Conservation (phyloP, 2,888 invertebrate species). For the Bombylius major region DNA sequence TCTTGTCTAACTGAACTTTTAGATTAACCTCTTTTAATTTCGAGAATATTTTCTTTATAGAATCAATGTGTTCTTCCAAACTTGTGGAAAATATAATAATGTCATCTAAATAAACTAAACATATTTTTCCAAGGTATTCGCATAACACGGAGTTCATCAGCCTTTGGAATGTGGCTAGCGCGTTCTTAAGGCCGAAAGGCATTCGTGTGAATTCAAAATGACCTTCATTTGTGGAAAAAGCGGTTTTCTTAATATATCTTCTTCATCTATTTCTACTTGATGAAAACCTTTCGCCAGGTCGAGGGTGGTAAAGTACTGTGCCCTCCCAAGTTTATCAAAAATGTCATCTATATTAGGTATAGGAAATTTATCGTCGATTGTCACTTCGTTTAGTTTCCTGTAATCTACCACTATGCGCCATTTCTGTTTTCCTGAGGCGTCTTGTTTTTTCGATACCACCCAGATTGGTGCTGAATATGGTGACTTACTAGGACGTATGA, state of each 20-base stretch:
- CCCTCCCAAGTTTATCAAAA: no score
- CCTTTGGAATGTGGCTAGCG: constrained; percentile 9
- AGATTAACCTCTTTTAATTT: constrained; percentile 16
- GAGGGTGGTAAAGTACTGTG: constrained; percentile 2
- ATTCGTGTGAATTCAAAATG: not conserved
- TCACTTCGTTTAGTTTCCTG: constrained; percentile 10
- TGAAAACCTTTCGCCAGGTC: constrained; percentile 12
- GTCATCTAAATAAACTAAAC: constrained; percentile 3
- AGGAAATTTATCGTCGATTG: constrained; percentile 11
- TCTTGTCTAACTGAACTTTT: constrained; percentile 20
- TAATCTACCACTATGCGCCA: constrained; percentile 15
- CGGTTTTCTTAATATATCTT: constrained; percentile 11
- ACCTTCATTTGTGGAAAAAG: constrained; percentile 9
- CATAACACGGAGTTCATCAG: constrained; percentile 1
- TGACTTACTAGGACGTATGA: constrained; percentile 10
- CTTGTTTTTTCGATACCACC: constrained; percentile 13
- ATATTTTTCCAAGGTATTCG: constrained; percentile 13
- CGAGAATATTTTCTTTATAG: constrained; percentile 16
- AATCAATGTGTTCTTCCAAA: constrained; percentile 21
- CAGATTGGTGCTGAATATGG: constrained; percentile 14
- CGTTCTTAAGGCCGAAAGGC: constrained; percentile 4
- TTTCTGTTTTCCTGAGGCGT: constrained; percentile 11
- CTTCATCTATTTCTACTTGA: constrained; percentile 7
- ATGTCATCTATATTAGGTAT: constrained; percentile 9
- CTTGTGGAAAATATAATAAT: constrained; percentile 2